Base-by-base conservation (phyloP, 2,113 vertebrate species). In the Conger conger region DNA sequence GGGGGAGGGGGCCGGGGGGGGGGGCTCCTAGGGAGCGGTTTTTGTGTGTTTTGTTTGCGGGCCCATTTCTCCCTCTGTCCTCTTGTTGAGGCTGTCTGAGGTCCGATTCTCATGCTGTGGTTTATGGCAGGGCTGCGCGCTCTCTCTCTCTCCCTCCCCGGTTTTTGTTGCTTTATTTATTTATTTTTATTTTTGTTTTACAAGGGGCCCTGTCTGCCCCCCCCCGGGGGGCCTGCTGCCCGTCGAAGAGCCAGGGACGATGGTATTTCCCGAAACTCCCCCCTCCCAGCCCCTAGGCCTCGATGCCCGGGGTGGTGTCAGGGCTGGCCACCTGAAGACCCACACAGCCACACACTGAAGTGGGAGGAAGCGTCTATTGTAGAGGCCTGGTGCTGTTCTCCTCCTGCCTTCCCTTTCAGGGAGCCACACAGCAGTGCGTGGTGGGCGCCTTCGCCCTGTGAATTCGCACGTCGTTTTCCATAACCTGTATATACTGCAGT, bases 191-290 rank as follows among this genome's bases (percentile, higher is more conserved):
- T 42, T 76, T 15, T 50, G 45, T 50, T 50, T 93, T 88, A 90
- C 77, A 88, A n/a, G 85, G 85, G 60, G 30, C 83, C 88, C 87
- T 90, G 92, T 92, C 89, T 88, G 38, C 87, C 88, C 89, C 86
- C n/a, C n/a, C n/a, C n/a, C n/a, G n/a, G 20, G 57, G 57, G 86
- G 89, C 91, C 86, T 84, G 87, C 88, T 92, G 92, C 90, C 91
- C 88, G 33, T 86, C 83, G 86, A 86, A 87, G 13, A 63, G 82
- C 91, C 86, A 88, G 83, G 85, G 83, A 85, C 42, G 18, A 87
- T 90, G 90, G 89, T 88, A 90, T 53, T 0, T 16, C 1, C 50
- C 50, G 50, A n/a, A n/a, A n/a, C n/a, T 8, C 40, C 40, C 40
- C 40, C 40, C 40, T 13, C 45, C 45, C 45, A 6, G 9, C 45